Conservation (phyloP, 1,140 invertebrate genomes). For the Plectus sambesii region DNA sequence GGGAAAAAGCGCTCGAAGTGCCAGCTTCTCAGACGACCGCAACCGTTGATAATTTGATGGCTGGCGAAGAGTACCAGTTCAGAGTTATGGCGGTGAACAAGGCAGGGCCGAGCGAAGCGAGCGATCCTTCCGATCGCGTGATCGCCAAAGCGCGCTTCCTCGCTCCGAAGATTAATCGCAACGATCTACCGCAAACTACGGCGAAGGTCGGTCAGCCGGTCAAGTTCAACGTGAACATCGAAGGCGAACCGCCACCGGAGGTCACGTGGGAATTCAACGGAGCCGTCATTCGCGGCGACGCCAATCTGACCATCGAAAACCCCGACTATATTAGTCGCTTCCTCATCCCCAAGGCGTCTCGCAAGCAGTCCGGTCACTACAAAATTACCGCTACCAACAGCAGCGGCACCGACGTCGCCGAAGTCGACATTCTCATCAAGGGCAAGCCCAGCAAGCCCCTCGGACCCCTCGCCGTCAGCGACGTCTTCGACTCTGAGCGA, state of each 20-base stretch:
- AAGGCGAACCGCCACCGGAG: constrained; percentile 71
- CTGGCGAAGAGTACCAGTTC: constrained; percentile 86
- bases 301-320: constrained; percentile 26
- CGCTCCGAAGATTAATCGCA: constrained; percentile 78
- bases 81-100: constrained; percentile 88
- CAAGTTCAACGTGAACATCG: constrained; percentile 72
- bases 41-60: constrained; percentile 67
- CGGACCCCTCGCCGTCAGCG: constrained; percentile 78
- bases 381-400: constrained; percentile 58
- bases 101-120: constrained; percentile 80
- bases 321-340: constrained; percentile 84
- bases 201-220: constrained; percentile 74
- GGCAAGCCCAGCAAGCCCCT: constrained; percentile 55
- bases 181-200: constrained; percentile 69
- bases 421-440: constrained; percentile 64
- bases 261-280: constrained; percentile 43
- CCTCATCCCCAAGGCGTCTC: constrained; percentile 65
- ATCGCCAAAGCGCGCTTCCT: constrained; percentile 59
- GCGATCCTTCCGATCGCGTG: constrained; percentile 75
- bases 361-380: constrained; percentile 75
- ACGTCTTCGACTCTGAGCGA: constrained; percentile 70
- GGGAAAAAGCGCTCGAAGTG: constrained; percentile 52
- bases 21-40: constrained; percentile 62
- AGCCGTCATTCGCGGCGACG: constrained; percentile 15
- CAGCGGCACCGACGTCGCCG: constrained; percentile 39